These are phyloP conservation scores for Onthophagus taurus DNA, from an alignment of 1,140 invertebrate species.

Conservation along the genomic window DNA sequence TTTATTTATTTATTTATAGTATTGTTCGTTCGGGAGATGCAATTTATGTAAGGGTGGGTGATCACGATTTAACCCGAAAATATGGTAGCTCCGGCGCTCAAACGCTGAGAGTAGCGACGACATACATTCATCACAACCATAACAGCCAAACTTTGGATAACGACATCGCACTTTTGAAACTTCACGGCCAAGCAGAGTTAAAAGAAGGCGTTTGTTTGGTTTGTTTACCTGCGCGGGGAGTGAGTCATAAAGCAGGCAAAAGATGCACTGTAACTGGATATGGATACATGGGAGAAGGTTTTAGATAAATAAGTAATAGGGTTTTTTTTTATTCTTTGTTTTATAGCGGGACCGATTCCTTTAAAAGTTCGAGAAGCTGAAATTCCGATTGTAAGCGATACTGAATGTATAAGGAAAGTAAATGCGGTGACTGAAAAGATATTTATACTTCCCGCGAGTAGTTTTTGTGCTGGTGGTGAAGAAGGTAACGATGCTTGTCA, in stretches of 20 bases:
- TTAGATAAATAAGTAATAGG: no score
- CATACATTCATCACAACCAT: constrained; percentile 94
- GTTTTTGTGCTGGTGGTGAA: constrained; percentile 89
- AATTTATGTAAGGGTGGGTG: constrained; percentile 85
- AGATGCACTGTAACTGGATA: constrained; percentile 88
- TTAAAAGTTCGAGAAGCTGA: constrained; percentile 79
- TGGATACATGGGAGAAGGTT: constrained; percentile 91
- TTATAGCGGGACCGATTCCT: constrained; percentile 79
- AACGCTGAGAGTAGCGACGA: constrained; percentile 78
- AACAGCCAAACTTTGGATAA: constrained; percentile 93
- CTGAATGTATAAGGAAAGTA: constrained; percentile 83
- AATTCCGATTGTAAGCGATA: constrained; percentile 87
- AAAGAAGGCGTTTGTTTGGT: constrained; percentile 73
- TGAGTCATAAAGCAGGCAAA: constrained; percentile 76
- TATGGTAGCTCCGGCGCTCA: constrained; percentile 81
- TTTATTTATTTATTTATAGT: constrained; percentile 40
- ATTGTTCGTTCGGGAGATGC: constrained; percentile 83
- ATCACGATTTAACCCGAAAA: constrained; percentile 81
- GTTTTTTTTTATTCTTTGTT: constrained; percentile 14
- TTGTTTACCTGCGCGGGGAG: constrained; percentile 78
- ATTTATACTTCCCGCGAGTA: constrained; percentile 83
- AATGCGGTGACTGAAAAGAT: constrained; percentile 91
- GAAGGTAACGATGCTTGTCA: constrained; percentile 89
- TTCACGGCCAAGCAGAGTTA: constrained; percentile 82
- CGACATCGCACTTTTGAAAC: constrained; percentile 87